These are phyloP conservation scores for Dreissena polymorpha DNA, from an alignment of 1,140 invertebrate genomes.

Conservation along the genomic window DNA sequence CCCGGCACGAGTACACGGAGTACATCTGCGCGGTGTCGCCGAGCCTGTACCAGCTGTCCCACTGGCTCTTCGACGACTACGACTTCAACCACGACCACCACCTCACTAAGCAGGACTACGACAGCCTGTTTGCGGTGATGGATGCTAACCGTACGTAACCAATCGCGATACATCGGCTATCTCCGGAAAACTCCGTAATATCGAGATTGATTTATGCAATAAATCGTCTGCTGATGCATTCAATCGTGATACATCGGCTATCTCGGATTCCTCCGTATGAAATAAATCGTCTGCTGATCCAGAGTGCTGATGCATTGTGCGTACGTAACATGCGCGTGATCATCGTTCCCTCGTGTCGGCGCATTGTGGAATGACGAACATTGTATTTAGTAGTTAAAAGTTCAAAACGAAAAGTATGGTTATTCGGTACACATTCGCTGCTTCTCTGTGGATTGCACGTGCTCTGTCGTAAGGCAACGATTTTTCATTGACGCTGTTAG, in stretches of 20 bases:
- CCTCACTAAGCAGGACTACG: slow-evolving; percentile 40
- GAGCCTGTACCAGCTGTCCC: slow-evolving; percentile 40
- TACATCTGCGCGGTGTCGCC: slow-evolving; percentile 34
- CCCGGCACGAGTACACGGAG: slow-evolving; percentile 54
- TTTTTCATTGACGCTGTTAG: too few species aligned
- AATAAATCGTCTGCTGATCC: not conserved
- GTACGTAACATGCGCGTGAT: not conserved
- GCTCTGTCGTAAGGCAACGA: too few species aligned
- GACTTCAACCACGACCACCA: slow-evolving; percentile 50
- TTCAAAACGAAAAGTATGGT: too few species aligned
- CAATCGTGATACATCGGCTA: too few species aligned
- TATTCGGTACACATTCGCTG: too few species aligned
- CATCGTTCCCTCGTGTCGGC: too few species aligned
- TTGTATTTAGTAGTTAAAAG: too few species aligned
- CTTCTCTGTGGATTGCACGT: too few species aligned
- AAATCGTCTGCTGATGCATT: not conserved
- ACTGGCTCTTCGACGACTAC: slow-evolving; percentile 53
- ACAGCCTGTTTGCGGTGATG: slow-evolving; percentile 34
- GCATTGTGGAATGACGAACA: too few species aligned
- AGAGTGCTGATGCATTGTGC: not conserved
- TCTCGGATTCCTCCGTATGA: too few species aligned
- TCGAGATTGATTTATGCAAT: too few species aligned
- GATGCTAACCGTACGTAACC: slow-evolving; percentile 25
- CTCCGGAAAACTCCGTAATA: not conserved
- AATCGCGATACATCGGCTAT: not conserved